Base-by-base conservation (phyloP, 2,797 vertebrate genomes). In the Brotula barbata region DNA sequence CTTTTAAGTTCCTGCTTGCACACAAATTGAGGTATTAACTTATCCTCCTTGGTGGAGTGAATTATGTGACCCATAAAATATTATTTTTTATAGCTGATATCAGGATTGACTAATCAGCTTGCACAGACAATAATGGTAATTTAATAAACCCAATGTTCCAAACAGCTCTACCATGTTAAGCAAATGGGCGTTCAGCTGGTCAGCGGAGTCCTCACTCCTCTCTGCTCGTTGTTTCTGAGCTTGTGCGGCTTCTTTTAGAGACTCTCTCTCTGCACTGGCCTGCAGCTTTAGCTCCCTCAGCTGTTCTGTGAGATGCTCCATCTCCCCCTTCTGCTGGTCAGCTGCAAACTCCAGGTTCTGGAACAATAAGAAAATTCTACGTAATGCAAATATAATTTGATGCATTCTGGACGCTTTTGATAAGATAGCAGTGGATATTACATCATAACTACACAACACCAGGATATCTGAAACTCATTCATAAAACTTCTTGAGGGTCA, bases 151-250 rank as follows among this genome's bases (percentile, higher is more conserved):
- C 1, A 8, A n/a, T 33, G 7, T 25, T 43, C 4, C 4, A 28
- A 28, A 28, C 4, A 28, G 8, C 25, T 21, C 8, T 47, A 97
- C 96, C 92, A 94, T 93, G 51, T 96, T 92, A 3, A 91, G 64
- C 0, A 98, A 88, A 62, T 95, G 94, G 31, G 73, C 47, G 1
- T 85, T 89, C 44, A 98, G 75, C 50, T 91, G 92, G 51, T 91
- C 90, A 0, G 92, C 89, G 0, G 91, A 86, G 25, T 91, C 93
- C 65, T 96, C 92, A 0, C 91, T 91, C 40, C 90, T 88, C 81
- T 95, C 93, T 0, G 94, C 94, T 39, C 93, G 81, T 16, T 94
- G 93, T 58, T 94, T 97, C 83, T 96, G 95, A 0, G 90, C 90
- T 1, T 88, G 85, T 1, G 93, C 84, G 0, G 94, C 93, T 84